A percentile compares a stretch with the other conserved stretches of the same genome.
These are phyloP conservation scores for Ariopsis seemanni DNA, from an alignment of 2,113 vertebrate species.

Conservation along the genomic window DNA sequence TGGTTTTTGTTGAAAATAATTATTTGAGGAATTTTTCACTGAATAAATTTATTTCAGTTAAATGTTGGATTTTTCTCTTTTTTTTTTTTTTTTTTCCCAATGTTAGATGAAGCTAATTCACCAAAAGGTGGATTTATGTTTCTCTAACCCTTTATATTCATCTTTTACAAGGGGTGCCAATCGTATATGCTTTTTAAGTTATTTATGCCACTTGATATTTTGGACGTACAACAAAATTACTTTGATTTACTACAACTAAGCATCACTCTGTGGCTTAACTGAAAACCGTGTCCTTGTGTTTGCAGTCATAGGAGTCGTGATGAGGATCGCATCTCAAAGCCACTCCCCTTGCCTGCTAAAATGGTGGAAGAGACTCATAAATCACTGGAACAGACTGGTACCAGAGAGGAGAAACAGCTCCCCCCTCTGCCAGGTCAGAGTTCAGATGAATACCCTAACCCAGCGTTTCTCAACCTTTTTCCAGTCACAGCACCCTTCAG, in stretches of 20 bases:
- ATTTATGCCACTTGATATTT: neutral
- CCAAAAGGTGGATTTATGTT: too few species aligned
- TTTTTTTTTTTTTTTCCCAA: too few species aligned
- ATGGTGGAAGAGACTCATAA: constrained; percentile 82
- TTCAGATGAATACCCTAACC: neutral
- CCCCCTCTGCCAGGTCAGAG: constrained; percentile 89
- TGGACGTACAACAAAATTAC: neutral
- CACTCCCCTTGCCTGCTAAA: constrained; percentile 82
- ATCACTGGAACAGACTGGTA: constrained; percentile 75
- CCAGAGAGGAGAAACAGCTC: constrained; percentile 84
- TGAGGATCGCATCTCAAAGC: constrained; percentile 86
- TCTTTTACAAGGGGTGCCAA: too few species aligned
- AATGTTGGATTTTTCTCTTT: too few species aligned
- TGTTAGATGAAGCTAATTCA: too few species aligned
- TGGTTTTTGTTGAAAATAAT: too few species aligned
- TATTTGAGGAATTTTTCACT: too few species aligned
- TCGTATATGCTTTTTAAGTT: neutral
- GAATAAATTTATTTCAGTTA: too few species aligned
- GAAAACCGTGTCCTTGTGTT: constrained; percentile 37
- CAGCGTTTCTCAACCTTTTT: too few species aligned
- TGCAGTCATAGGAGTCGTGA: constrained; percentile 89
- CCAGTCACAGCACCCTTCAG: too few species aligned
- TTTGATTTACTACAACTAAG: neutral
- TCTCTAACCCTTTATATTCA: too few species aligned
- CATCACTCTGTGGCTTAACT: neutral